Evolutionary conservation across 2,797 vertebrate species (phyloP).

Genomic region (Coreius guichenoti): DNA sequence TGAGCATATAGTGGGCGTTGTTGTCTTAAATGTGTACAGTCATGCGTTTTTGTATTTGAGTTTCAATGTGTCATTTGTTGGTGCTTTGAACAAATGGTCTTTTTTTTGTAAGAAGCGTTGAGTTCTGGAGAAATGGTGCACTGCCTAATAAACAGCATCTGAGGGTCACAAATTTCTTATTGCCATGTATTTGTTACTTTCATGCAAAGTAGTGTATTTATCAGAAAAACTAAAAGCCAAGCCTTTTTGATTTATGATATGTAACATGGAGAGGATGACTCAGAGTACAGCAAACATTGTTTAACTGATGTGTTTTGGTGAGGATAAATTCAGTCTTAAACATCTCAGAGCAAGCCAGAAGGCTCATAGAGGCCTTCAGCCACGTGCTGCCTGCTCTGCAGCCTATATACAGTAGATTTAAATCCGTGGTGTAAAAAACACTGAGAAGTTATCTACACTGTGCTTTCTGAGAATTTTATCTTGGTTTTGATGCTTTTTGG

Average conservation of each 20-base stretch:
- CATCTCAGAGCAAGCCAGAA: background rate
- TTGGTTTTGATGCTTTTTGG: slow-evolving; percentile 21
- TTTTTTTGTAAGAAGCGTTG: background rate
- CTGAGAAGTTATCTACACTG: background rate
- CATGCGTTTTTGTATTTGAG: background rate
- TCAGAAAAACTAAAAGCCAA: slow-evolving; percentile 17
- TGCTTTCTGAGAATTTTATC: slow-evolving; percentile 23
- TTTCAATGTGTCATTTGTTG: background rate
- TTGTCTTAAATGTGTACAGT: background rate
- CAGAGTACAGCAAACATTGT: slow-evolving; percentile 21
- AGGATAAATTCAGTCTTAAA: slow-evolving; percentile 18
- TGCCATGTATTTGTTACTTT: slow-evolving; percentile 27
- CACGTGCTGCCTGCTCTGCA: background rate
- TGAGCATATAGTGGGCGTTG: background rate
- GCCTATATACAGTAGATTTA: slow-evolving; percentile 5
- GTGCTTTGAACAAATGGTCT: background rate
- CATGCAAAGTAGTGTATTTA: slow-evolving; percentile 13
- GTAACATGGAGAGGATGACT: background rate
- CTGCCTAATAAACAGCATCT: background rate
- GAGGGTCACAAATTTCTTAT: slow-evolving; percentile 2
- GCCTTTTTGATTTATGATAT: slow-evolving; percentile 14
- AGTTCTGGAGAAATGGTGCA: background rate
- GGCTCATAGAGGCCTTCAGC: background rate
- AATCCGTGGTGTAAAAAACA: background rate
- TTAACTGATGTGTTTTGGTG: slow-evolving; percentile 29